A percentile compares a stretch with the other conserved stretches of the same genome.
phyloP scores from a whole-genome alignment of 2,888 invertebrate species.

The Blastobasis lacticolella region DNA sequence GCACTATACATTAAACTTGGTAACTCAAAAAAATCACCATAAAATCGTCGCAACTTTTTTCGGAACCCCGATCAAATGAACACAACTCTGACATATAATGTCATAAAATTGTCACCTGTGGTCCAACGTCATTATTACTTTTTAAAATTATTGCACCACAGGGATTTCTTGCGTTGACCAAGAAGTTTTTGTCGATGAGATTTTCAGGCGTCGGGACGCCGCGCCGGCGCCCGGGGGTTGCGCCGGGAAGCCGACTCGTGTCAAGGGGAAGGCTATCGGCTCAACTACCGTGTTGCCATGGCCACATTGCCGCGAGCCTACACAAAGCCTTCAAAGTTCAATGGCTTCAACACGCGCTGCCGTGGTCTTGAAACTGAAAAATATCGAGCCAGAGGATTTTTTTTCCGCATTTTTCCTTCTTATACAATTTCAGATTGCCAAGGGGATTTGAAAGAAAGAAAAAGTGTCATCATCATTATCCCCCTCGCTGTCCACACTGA shows the following conservation, averaged over 20 bases:
- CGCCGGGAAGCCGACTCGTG: slow-evolving; percentile 28
- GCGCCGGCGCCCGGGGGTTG: slow-evolving; percentile 19
- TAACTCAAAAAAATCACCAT: no score
- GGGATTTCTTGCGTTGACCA: neutral
- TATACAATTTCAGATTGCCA: no score
- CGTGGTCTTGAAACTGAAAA: no score
- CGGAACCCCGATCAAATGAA: no score
- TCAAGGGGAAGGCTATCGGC: slow-evolving; percentile 49
- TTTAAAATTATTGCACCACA: slow-evolving; percentile 21
- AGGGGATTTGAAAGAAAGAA: no score
- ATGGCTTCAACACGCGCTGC: neutral
- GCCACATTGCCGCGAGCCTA: slow-evolving; percentile 19
- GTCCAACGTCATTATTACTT: no score
- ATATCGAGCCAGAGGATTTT: neutral
- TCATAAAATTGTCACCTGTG: no score
- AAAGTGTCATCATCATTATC: no score
- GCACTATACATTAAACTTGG: slow-evolving; percentile 8
- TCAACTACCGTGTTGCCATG: slow-evolving; percentile 50
- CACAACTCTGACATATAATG: no score
- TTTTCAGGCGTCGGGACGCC: neutral
- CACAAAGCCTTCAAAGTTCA: neutral
- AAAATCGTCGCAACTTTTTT: no score
- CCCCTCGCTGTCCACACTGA: no score
- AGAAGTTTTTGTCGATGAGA: slow-evolving; percentile 6
- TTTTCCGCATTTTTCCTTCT: no score